These are phyloP conservation scores for Drosophila kikkawai DNA, from an alignment of 1,140 invertebrate species.

Conservation along the genomic window DNA sequence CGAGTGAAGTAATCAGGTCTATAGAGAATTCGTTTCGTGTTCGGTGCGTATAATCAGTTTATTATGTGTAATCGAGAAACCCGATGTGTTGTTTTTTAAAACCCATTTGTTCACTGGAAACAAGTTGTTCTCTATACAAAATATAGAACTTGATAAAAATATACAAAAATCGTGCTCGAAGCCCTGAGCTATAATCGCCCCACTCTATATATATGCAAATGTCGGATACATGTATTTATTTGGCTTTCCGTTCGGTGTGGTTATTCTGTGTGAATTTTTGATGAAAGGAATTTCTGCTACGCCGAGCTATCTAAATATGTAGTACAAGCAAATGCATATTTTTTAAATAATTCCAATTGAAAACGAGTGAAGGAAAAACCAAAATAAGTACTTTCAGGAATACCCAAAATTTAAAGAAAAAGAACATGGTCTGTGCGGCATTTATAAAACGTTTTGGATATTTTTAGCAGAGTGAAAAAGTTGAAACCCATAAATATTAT, in stretches of 20 bases:
- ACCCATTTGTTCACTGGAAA: conserved; percentile 40
- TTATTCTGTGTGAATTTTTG: conserved; percentile 44
- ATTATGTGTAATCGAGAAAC: conserved; percentile 45
- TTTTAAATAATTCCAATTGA: conserved; percentile 34
- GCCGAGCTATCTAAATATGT: conserved; percentile 37
- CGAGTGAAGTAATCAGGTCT: conserved; percentile 30
- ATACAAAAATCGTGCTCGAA: conserved; percentile 46
- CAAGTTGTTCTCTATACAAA: conserved; percentile 17
- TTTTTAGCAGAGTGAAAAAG: conserved; percentile 23
- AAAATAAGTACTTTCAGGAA: neutral
- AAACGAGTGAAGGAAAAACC: neutral
- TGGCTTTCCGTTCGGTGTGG: conserved; percentile 23
- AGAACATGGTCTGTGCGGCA: neutral
- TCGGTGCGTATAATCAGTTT: conserved; percentile 61
- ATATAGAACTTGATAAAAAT: conserved; percentile 69
- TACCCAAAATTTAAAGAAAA: neutral
- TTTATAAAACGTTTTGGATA: conserved; percentile 13
- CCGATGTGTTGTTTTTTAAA: conserved; percentile 31
- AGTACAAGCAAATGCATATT: conserved; percentile 30
- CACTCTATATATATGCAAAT: conserved; percentile 47
- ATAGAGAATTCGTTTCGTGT: conserved; percentile 32
- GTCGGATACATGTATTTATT: conserved; percentile 32
- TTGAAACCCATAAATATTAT: conserved; percentile 12
- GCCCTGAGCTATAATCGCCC: conserved; percentile 27
- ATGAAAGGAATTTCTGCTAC: conserved; percentile 46